Base-by-base conservation (phyloP, 2,113 vertebrate genomes). In the Myiozetetes cayanensis region DNA sequence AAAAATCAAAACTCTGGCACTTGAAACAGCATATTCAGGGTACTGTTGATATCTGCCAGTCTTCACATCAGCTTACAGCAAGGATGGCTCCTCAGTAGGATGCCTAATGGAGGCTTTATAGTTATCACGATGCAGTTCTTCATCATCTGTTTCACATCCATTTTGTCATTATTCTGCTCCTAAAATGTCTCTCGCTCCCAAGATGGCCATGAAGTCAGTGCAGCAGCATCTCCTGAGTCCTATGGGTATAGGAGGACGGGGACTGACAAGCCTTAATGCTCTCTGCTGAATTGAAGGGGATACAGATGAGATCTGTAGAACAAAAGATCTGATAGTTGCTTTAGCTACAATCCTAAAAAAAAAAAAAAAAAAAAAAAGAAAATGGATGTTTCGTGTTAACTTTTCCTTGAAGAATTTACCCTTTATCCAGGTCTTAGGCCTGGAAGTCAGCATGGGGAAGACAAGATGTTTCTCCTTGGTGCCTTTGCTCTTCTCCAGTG, bases 141-240 rank as follows among this genome's bases (percentile, higher is more conserved):
- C 39, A 43, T 93, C 55, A 84, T 67, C 20, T 62, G 21, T 56
- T 89, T 71, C 80, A 47, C 30, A 52, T 71, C 24, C 35, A 52
- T 93, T 93, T 93, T 90, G 73, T 59, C 27, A 59, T 87, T 95
- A 27, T 85, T 89, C 65, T 85, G 37, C 10, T 91, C 7, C 68
- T 73, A 58, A 92, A 94, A 84, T 65, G 22, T 71, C 52, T 84
- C 27, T 86, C 31, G 1, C 15, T 94, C 68, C 89, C 68, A 72
- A 80, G 73, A 50, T 41, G 28, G 35, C 35, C 44, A 59, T 35
- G 41, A 88, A 90, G 23, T 35, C 68, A 90, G 39, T 49, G 28
- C 43, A 84, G 50, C 55, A 74, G n/a, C 46, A 71, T 75, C 61
- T 84, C 27, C 33, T 28, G 20, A 50, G 43, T 78, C 83, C 24